Conservation (phyloP, 2,888 invertebrate species). For the Auanema sp. region DNA sequence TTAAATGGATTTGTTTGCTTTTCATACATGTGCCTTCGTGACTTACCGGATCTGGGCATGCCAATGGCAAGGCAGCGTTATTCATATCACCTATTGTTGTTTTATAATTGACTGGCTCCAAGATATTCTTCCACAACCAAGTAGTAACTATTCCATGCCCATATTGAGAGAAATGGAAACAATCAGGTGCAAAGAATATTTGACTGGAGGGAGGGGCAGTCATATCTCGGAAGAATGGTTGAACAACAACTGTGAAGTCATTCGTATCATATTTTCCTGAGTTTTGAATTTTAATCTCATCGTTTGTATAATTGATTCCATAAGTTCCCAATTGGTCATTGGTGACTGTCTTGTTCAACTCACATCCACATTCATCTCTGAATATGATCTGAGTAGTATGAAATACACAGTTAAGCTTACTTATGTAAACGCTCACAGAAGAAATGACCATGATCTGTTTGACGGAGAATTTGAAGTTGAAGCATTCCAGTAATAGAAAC, state of each 20-base stretch:
- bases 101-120: conserved; percentile 47
- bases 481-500: conserved; percentile 46
- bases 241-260: conserved; percentile 53
- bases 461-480: conserved; percentile 40
- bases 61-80: conserved; percentile 28
- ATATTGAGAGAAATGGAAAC: conserved; percentile 56
- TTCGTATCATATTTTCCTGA: conserved; percentile 42
- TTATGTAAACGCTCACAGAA: conserved; percentile 39
- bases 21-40: background rate
- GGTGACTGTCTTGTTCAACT: conserved; percentile 38
- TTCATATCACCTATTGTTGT: conserved; percentile 38
- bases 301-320: conserved; percentile 32
- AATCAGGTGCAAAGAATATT: conserved; percentile 52
- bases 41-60: conserved; percentile 48
- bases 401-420: conserved; percentile 16
- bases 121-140: conserved; percentile 53
- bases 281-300: conserved; percentile 36
- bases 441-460: conserved; percentile 36
- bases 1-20: conserved; percentile 19
- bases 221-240: conserved; percentile 50
- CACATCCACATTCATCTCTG: conserved; percentile 49
- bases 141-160: conserved; percentile 49
- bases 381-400: conserved; percentile 10
- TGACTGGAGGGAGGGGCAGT: conserved; percentile 37
- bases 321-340: conserved; percentile 29